phyloP scores from a whole-genome alignment of 2,797 vertebrate genomes.

The Simalia tracyae region DNA sequence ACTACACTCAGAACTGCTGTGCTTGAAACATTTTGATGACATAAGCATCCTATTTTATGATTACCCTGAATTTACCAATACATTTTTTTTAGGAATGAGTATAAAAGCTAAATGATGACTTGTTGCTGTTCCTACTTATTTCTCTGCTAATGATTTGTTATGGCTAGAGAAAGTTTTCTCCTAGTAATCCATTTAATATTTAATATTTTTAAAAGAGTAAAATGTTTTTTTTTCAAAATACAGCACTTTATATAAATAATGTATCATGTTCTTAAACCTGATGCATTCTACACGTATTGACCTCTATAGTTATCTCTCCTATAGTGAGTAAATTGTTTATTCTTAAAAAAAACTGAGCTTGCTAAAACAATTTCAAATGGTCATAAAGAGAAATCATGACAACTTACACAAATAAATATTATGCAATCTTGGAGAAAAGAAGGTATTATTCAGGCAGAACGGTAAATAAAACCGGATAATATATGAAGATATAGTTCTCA shows the following conservation, averaged over 20 bases:
- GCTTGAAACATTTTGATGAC: not conserved
- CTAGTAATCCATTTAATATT: constrained; percentile 10
- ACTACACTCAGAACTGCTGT: not conserved
- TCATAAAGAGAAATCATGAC: not conserved
- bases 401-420: not conserved
- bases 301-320: not conserved
- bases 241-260: constrained; percentile 35
- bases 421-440: not conserved
- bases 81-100: not conserved
- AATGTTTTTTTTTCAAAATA: not conserved
- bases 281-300: constrained; percentile 4
- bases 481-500: not conserved
- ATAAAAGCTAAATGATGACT: not conserved
- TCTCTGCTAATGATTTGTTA: not conserved
- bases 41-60: not conserved
- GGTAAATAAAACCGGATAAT: not conserved
- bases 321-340: not conserved
- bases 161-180: not conserved
- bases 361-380: not conserved
- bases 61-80: not conserved
- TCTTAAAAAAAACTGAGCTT: not conserved
- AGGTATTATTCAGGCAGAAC: not conserved
- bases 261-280: not conserved
- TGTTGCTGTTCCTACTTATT: constrained; percentile 10
- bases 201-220: constrained; percentile 22